Percentiles rank a stretch among this genome's conserved stretches.
Conservation (phyloP, 2,113 vertebrate species). For the Azemiops feae region DNA sequence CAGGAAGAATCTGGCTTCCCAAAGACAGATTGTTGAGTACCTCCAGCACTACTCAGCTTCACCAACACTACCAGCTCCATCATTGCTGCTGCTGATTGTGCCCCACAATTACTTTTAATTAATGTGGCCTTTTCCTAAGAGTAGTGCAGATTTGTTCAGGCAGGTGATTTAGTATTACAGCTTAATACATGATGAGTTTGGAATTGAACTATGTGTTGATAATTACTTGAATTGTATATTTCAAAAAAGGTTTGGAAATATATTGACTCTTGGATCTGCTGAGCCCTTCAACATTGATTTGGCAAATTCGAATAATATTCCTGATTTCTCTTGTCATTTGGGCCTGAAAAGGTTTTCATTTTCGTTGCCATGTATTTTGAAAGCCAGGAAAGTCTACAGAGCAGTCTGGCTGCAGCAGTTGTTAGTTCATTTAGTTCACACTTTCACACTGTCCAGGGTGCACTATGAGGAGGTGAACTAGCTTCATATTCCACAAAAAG, state of each 20-base stretch:
- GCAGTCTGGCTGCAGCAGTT: too few relatives aligned
- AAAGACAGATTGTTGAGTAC: neutral
- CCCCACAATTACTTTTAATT: neutral
- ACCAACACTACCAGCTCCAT: neutral
- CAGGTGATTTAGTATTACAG: neutral
- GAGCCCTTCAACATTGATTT: too few relatives aligned
- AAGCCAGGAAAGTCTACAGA: too few relatives aligned
- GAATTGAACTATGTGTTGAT: neutral
- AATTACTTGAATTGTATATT: neutral
- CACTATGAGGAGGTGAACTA: too few relatives aligned
- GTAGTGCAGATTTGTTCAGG: neutral
- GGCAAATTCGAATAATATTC: too few relatives aligned
- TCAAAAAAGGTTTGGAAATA: neutral
- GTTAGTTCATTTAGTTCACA: too few relatives aligned
- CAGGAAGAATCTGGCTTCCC: neutral
- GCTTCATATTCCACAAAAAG: too few relatives aligned
- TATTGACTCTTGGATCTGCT: too few relatives aligned
- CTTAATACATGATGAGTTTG: neutral
- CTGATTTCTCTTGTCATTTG: too few relatives aligned
- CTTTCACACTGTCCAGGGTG: too few relatives aligned
- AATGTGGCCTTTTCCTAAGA: neutral
- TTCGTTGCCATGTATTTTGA: too few relatives aligned
- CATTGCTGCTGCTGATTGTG: neutral
- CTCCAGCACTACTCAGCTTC: neutral
- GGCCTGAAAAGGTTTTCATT: too few relatives aligned